Evolutionary conservation across 2,797 vertebrate species (phyloP).

Genomic region (Moxostoma hubbsi): DNA sequence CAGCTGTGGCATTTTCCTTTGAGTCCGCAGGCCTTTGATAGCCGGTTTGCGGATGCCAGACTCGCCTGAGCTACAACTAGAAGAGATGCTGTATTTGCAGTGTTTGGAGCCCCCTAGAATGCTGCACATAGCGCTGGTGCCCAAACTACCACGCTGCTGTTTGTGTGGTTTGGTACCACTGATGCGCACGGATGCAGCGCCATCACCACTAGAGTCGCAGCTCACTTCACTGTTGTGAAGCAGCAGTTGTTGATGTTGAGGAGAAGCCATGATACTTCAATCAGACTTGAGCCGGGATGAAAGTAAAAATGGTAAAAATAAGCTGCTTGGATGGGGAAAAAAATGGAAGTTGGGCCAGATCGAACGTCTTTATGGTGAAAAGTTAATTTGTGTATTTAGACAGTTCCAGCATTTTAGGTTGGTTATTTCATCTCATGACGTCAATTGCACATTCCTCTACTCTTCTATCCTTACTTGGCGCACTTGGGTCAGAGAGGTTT

Average conservation of each 20-base stretch:
- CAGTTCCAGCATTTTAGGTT: slow-evolving; percentile 73
- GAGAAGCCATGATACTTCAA: slow-evolving; percentile 86
- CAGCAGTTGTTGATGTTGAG: slow-evolving; percentile 89
- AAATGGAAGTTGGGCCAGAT: slow-evolving; percentile 64
- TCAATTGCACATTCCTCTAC: slow-evolving; percentile 72
- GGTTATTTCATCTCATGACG: slow-evolving; percentile 72
- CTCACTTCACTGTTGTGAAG: slow-evolving; percentile 89
- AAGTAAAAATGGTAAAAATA: background rate
- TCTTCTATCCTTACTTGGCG: slow-evolving; percentile 62
- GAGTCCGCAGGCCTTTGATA: slow-evolving; percentile 69
- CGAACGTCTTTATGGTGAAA: slow-evolving; percentile 67
- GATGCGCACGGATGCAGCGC: slow-evolving; percentile 86
- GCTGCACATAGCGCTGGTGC: slow-evolving; percentile 59
- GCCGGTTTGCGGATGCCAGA: slow-evolving; percentile 78
- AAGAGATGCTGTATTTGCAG: slow-evolving; percentile 93
- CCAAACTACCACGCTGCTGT: slow-evolving; percentile 59
- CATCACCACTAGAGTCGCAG: slow-evolving; percentile 86
- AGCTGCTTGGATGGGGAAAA: slow-evolving; percentile 8
- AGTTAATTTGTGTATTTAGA: slow-evolving; percentile 34
- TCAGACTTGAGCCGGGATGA: background rate
- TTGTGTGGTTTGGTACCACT: slow-evolving; percentile 71
- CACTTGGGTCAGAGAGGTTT: slow-evolving; percentile 57
- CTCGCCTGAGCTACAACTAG: slow-evolving; percentile 92
- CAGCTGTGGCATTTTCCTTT: slow-evolving; percentile 84
- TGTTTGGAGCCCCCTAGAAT: slow-evolving; percentile 77